These are phyloP conservation scores for Drosophila paulistorum DNA, from an alignment of 1,140 invertebrate species.

Conservation along the genomic window DNA sequence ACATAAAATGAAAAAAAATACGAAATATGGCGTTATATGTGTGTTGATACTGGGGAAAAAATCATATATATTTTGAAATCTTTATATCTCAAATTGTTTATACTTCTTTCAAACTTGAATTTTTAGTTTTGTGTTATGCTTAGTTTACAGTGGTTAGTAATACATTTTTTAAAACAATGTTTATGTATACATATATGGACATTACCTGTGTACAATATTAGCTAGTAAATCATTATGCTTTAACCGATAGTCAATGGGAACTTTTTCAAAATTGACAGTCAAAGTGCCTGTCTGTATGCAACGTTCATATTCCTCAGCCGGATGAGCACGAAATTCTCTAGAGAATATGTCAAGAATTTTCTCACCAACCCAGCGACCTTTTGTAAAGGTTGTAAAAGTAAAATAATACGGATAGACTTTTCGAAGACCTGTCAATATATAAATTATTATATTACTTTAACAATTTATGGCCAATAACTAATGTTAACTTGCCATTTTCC, in stretches of 20 bases:
- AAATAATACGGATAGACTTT: slow-evolving; percentile 99
- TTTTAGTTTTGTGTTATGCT: neutral
- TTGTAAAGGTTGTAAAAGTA: slow-evolving; percentile 98
- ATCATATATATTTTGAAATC: too few species aligned
- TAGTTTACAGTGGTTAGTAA: neutral
- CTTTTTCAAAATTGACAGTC: slow-evolving; percentile 97
- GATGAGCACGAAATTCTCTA: slow-evolving; percentile 96
- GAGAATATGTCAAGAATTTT: slow-evolving; percentile 97
- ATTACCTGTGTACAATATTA: slow-evolving; percentile 97
- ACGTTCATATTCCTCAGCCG: slow-evolving; percentile 94
- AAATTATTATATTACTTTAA: slow-evolving; percentile 20
- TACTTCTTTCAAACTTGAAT: too few species aligned
- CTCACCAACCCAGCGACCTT: slow-evolving; percentile 98
- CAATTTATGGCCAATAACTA: neutral
- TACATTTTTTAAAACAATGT: neutral
- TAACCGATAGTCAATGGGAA: slow-evolving; percentile 95
- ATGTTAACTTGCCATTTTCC: slow-evolving; percentile 93
- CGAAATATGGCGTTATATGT: too few species aligned
- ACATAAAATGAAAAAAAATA: too few species aligned
- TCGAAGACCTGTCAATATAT: slow-evolving; percentile 90
- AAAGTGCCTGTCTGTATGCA: slow-evolving; percentile 95
- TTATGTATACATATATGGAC: too few species aligned
- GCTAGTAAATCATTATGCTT: slow-evolving; percentile 97
- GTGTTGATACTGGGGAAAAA: too few species aligned
- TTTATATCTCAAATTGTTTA: too few species aligned